Base-by-base conservation (phyloP, 1,140 invertebrate species). In the Lanistes nyassanus region DNA sequence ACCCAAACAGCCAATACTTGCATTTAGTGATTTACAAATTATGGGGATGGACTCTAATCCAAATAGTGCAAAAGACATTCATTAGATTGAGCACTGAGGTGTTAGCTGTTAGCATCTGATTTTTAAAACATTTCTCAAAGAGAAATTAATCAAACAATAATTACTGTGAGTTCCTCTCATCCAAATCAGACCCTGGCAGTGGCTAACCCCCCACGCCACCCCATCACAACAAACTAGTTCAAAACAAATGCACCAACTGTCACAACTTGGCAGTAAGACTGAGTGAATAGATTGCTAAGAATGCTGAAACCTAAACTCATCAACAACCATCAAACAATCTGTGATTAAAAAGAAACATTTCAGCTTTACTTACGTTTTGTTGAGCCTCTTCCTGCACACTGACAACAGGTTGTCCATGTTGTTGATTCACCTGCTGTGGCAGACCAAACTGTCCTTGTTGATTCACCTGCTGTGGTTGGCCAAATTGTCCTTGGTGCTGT, bases 391-490 rank as follows among this genome's bases (percentile, higher is more conserved):
- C 51, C 51, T 53, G 51, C 51, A 53, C 51, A 53, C 51, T 53
- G 51, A 13, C 51, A 53, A 53, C 51, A 23, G 23, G 13, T 53
- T 69, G 67, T 69, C 13, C 21, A 39, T 71, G 69, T 56, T 55
- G 42, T 29, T 71, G 68, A 31, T 42, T 13, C 37, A 39, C 23
- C n/a, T 9, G 37, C 58, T 60, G 23, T 31, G 56, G 65, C 1
- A 55, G n/a, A 23, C 23, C 29, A 23, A 65, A 26, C n/a, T 66
- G 11, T 29, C 19, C 37, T 19, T 65, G 37, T 39, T 74, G 72
- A 42, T 75, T 64, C 39, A 66, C 31, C 53, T 75, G 74, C 51
- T 75, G 62, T 42, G 21, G 47, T 36, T 76, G 75, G 23, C 58
- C 75, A 42, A 23, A 37, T 11, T 51, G 23, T 47, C 36, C 60